Conservation (phyloP, 2,797 vertebrate genomes). For the Anas acuta region DNA sequence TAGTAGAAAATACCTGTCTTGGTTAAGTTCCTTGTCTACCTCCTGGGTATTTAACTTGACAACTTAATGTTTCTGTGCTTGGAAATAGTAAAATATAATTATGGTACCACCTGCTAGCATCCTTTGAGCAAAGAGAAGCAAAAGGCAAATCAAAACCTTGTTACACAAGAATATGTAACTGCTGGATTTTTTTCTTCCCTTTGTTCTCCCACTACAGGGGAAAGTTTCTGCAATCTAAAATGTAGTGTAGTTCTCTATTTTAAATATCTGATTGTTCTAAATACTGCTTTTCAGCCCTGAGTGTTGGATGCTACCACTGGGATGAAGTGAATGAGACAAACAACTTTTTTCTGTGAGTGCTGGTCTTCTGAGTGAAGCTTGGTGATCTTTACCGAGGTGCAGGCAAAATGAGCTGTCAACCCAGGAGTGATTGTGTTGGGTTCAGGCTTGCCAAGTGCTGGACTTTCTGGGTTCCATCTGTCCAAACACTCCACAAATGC, state of each 20-base stretch:
- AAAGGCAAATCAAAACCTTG: not conserved
- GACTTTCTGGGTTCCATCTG: not conserved
- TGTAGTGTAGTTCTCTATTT: not conserved
- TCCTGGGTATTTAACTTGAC: not conserved
- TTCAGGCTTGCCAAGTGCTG: not conserved
- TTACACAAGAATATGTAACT: not conserved
- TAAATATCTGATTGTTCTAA: not conserved
- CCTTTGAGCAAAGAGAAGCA: not conserved
- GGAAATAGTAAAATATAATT: not conserved
- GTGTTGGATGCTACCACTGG: not conserved
- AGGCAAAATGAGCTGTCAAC: not conserved
- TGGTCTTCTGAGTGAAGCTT: not conserved
- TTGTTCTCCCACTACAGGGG: not conserved
- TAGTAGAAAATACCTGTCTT: not conserved
- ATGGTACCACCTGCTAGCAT: not conserved
- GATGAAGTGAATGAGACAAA: not conserved
- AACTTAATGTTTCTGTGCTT: not conserved
- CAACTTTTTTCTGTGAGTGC: not conserved
- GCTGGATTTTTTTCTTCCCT: not conserved
- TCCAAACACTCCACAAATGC: not conserved
- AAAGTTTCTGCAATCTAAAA: not conserved
- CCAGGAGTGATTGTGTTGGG: not conserved
- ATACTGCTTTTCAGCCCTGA: not conserved
- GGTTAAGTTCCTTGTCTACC: not conserved
- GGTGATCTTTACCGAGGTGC: not conserved